phyloP scores from a whole-genome alignment of 2,888 invertebrate genomes.

The Psylliodes chrysocephalus region DNA sequence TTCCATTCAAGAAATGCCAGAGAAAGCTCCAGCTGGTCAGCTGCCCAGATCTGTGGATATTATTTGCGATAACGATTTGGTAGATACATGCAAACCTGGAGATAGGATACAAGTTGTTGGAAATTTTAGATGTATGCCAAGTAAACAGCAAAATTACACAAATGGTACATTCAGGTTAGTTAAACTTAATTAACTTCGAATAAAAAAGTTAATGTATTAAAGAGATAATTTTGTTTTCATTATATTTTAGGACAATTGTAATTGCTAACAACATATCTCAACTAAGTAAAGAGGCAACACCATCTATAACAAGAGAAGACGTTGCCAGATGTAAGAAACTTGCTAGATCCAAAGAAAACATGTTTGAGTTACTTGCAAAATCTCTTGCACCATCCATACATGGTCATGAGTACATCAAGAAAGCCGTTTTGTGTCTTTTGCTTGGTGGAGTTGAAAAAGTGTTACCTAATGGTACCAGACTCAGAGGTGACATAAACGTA shows the following conservation, averaged over 20 bases:
- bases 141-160: slow-evolving; percentile 92
- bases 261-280: slow-evolving; percentile 93
- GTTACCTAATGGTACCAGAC: slow-evolving; percentile 88
- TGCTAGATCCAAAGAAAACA: slow-evolving; percentile 77
- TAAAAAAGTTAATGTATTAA: too few relatives aligned
- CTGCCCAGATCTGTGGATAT: slow-evolving; percentile 95
- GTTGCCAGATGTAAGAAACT: slow-evolving; percentile 87
- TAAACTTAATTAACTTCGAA: not conserved
- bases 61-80: slow-evolving; percentile 95
- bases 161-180: slow-evolving; percentile 83
- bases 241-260: slow-evolving; percentile 79
- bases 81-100: slow-evolving; percentile 94
- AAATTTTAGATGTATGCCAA: slow-evolving; percentile 92
- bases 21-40: slow-evolving; percentile 97
- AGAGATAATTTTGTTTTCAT: not conserved
- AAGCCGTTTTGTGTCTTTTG: slow-evolving; percentile 92
- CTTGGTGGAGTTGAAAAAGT: slow-evolving; percentile 96
- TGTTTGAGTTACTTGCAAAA: slow-evolving; percentile 89
- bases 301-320: slow-evolving; percentile 85
- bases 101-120: slow-evolving; percentile 97
- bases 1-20: slow-evolving; percentile 99
- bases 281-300: slow-evolving; percentile 86
- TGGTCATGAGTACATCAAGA: slow-evolving; percentile 96
- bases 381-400: slow-evolving; percentile 98
- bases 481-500: slow-evolving; percentile 76